Conservation (phyloP, 2,797 vertebrate genomes). For the Phrynocephalus vlangalii region DNA sequence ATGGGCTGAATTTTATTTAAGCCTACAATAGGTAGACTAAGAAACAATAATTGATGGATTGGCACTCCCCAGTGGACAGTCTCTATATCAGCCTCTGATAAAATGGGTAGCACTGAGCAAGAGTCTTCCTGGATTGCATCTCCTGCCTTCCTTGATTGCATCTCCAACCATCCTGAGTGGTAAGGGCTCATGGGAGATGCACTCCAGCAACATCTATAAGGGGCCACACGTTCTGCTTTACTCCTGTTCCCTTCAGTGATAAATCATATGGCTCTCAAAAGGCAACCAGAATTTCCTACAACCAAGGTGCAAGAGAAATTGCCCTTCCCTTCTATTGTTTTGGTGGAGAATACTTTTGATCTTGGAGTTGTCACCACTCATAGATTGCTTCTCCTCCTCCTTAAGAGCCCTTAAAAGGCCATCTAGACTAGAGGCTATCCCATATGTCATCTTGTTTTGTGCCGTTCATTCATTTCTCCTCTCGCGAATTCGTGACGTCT, state of each 20-base stretch:
- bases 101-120: not conserved
- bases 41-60: not conserved
- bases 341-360: not conserved
- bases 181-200: not conserved
- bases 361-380: not conserved
- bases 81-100: not conserved
- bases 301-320: not conserved
- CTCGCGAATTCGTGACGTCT: too few relatives aligned
- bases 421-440: not conserved
- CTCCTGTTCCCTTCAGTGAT: not conserved
- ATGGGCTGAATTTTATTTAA: not conserved
- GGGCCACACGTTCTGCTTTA: not conserved
- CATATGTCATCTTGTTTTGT: too few relatives aligned
- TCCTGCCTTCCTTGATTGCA: not conserved
- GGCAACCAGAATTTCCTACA: not conserved
- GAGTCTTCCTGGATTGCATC: not conserved
- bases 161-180: not conserved
- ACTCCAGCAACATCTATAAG: not conserved
- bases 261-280: not conserved
- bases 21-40: not conserved
- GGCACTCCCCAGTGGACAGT: not conserved
- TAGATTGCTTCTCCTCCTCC: not conserved
- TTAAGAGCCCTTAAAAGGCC: not conserved
- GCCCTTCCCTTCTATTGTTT: not conserved
- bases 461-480: too few relatives aligned